Evolutionary conservation across 1,140 invertebrate genomes (phyloP).

Genomic region (Anoplolepis gracilipes): DNA sequence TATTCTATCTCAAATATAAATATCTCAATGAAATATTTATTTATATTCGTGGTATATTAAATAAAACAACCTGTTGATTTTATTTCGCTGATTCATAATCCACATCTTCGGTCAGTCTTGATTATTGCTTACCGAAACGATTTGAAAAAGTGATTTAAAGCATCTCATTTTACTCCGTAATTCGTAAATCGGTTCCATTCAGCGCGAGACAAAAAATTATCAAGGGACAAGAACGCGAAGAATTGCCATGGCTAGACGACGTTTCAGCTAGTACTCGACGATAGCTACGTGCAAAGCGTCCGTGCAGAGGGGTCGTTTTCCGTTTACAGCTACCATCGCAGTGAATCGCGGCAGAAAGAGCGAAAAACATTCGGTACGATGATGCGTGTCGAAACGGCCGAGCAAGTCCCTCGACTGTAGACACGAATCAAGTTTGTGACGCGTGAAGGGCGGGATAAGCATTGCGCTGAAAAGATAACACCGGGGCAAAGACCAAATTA

Average conservation of each 20-base stretch:
- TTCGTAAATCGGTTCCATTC: constrained; percentile 9
- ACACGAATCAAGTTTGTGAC: constrained; percentile 57
- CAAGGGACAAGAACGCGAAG: background rate
- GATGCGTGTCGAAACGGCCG: constrained; percentile 10
- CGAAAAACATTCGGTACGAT: constrained; percentile 43
- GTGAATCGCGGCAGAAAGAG: constrained; percentile 64
- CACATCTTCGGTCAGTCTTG: background rate
- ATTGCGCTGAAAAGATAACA: constrained; percentile 39
- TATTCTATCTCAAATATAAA: constrained; percentile 11
- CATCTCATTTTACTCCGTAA: background rate
- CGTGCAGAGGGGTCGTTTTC: constrained; percentile 31
- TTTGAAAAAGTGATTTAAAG: background rate
- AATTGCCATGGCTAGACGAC: constrained; percentile 28
- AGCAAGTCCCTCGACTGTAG: constrained; percentile 29
- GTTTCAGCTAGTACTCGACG: background rate
- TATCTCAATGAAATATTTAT: constrained; percentile 27
- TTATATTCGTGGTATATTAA: constrained; percentile 24
- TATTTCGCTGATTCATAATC: background rate
- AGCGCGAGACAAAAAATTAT: constrained; percentile 24
- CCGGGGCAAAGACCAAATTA: background rate
- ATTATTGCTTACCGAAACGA: background rate
- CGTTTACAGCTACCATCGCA: constrained; percentile 67
- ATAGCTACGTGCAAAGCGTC: background rate
- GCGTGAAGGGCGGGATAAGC: constrained; percentile 51
- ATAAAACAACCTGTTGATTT: constrained; percentile 55